A percentile compares a stretch with the other conserved stretches of the same genome.
These are phyloP conservation scores for Holothuria leucospilota DNA, from an alignment of 53 echinoderm and acorn worm genomes.

Conservation along the genomic window DNA sequence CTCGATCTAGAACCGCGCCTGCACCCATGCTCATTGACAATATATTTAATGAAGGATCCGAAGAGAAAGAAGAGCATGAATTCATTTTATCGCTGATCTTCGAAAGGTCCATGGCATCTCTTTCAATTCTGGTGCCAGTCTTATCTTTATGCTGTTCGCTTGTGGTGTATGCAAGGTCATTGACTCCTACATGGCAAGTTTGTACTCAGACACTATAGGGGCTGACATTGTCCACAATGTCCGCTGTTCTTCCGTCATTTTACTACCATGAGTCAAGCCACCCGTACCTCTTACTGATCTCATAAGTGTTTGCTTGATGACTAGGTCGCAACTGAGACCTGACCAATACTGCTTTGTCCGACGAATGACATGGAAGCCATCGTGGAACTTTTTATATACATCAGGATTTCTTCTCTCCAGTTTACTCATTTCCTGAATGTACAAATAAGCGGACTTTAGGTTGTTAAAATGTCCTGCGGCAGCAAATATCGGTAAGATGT, in stretches of 20 bases:
- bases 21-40: too few relatives aligned
- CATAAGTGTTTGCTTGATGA: constrained; percentile 61
- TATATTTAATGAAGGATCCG: too few relatives aligned
- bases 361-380: constrained; percentile 52
- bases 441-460: constrained; percentile 52
- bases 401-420: constrained; percentile 47
- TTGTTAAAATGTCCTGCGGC: constrained; percentile 52
- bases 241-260: constrained; percentile 52
- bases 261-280: constrained; percentile 54
- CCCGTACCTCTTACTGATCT: constrained; percentile 52
- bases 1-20: too few relatives aligned
- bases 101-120: too few relatives aligned
- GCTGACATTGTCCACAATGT: constrained; percentile 58
- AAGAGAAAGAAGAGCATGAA: too few relatives aligned
- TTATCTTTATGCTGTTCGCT: constrained; percentile 59
- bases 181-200: constrained; percentile 48
- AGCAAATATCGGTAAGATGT: constrained; percentile 46
- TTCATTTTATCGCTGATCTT: too few relatives aligned
- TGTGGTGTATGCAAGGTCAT: constrained; percentile 35
- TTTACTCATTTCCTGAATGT: constrained; percentile 53
- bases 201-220: constrained; percentile 55
- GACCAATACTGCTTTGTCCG: constrained; percentile 47
- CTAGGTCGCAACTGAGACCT: constrained; percentile 53
- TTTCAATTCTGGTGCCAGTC: constrained; percentile 50
- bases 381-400: constrained; percentile 21